A percentile compares a stretch with the other conserved stretches of the same genome.
Evolutionary conservation across 35 echinoderm and acorn worm genomes (phyloP).

Genomic region (Diadema setosum): DNA sequence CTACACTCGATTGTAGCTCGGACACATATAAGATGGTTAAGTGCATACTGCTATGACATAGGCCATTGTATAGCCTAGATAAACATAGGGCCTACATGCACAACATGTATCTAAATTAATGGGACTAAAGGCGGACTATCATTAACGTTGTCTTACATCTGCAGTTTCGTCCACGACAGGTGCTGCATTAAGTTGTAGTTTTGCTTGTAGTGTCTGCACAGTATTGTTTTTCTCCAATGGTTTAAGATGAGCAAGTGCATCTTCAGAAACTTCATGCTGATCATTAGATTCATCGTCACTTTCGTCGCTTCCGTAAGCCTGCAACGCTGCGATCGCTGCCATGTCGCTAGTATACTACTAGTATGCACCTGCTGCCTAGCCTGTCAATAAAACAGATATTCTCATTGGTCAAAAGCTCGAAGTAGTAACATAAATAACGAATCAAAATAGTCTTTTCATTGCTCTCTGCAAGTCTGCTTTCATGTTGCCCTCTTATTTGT

Average conservation of each 20-base stretch:
- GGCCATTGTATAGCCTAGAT: not conserved
- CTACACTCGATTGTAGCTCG: not conserved
- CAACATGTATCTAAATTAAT: not conserved
- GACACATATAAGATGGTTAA: not conserved
- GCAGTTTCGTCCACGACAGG: slow-evolving; percentile 64
- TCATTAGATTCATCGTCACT: slow-evolving; percentile 43
- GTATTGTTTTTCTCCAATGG: slow-evolving; percentile 53
- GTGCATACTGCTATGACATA: not conserved
- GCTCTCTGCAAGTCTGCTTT: too few species aligned
- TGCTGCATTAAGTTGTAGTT: slow-evolving; percentile 76
- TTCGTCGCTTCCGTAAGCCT: slow-evolving; percentile 65
- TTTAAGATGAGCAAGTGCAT: slow-evolving; percentile 63
- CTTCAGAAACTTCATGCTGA: not conserved
- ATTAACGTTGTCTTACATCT: slow-evolving; percentile 5
- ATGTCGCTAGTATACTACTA: too few species aligned
- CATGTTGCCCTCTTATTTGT: too few species aligned
- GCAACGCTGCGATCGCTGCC: slow-evolving; percentile 61
- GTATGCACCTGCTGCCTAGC: too few species aligned
- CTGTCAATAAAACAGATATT: too few species aligned
- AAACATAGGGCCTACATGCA: not conserved
- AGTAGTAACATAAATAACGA: too few species aligned
- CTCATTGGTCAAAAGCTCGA: too few species aligned
- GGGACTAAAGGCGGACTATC: not conserved
- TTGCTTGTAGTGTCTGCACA: slow-evolving; percentile 56
- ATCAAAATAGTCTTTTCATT: too few species aligned